Percentiles rank a stretch among this genome's conserved stretches.
phyloP scores from a whole-genome alignment of 2,888 invertebrate genomes.

The Meandrusa payeni region DNA sequence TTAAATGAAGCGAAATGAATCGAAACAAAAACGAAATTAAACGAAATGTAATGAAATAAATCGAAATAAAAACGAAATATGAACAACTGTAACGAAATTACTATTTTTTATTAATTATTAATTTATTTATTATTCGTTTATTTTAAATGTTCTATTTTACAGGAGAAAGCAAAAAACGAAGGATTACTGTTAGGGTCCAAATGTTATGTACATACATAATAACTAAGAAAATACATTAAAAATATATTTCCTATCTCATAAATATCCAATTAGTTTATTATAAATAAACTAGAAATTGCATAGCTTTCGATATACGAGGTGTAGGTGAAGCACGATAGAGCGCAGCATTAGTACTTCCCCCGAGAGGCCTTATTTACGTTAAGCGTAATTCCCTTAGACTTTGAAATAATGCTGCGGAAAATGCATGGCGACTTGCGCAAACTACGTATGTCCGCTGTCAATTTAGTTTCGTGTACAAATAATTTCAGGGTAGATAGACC shows the following conservation, averaged over 20 bases:
- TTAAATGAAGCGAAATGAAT: no score
- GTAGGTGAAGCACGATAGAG: conserved; percentile 10
- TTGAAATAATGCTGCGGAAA: conserved; percentile 18
- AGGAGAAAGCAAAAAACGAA: no score
- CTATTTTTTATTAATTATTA: no score
- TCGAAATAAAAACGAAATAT: no score
- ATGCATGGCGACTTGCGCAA: conserved; percentile 9
- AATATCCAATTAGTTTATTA: conserved; percentile 6
- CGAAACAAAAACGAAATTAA: no score
- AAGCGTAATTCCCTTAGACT: conserved; percentile 20
- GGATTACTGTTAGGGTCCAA: no score
- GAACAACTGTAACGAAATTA: no score
- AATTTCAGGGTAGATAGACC: conserved; percentile 35
- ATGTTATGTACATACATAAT: no score
- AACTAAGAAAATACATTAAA: no score
- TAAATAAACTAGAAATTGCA: conserved; percentile 11
- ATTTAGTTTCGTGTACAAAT: conserved; percentile 24
- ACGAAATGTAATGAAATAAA: no score
- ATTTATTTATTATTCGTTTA: no score
- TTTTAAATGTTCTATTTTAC: no score
- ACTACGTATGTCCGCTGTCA: conserved; percentile 19
- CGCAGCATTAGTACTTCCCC: conserved; percentile 22
- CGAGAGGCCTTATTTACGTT: conserved; percentile 14
- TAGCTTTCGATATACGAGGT: conserved; percentile 6
- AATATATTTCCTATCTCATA: background rate